Evolutionary conservation across 2,113 vertebrate species (phyloP).

Genomic region (Dermatemys mawii): DNA sequence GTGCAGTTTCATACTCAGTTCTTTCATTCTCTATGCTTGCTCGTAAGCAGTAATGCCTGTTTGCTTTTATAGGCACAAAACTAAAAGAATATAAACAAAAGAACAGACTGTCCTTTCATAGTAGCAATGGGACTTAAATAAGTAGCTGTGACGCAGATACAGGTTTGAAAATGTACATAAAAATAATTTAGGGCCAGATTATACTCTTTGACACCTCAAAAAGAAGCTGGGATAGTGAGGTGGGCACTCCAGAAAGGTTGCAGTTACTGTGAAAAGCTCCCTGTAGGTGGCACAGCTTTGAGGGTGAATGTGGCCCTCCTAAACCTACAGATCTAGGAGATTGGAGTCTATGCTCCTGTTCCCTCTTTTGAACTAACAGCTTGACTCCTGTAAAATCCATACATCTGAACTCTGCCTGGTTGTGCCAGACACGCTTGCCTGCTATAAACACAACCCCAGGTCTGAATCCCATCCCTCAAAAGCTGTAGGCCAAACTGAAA

Average conservation of each 20-base stretch:
- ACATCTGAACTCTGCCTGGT: background rate
- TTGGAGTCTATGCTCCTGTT: background rate
- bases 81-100: background rate
- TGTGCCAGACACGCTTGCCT: too few relatives aligned
- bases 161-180: background rate
- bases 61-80: background rate
- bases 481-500: too few relatives aligned
- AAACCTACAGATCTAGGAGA: background rate
- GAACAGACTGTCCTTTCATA: background rate
- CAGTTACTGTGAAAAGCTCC: background rate
- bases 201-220: background rate
- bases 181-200: background rate
- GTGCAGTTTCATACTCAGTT: background rate
- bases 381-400: background rate
- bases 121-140: background rate
- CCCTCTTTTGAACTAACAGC: background rate
- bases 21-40: background rate
- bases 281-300: background rate
- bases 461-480: too few relatives aligned
- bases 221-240: background rate
- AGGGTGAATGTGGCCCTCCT: background rate
- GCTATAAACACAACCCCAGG: too few relatives aligned
- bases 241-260: background rate
- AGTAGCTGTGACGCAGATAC: background rate
- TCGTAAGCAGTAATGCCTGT: background rate